Percentiles rank a stretch among this genome's conserved stretches.
phyloP scores from a whole-genome alignment of 2,888 invertebrate species.

The Hypselothyrea guttata region DNA sequence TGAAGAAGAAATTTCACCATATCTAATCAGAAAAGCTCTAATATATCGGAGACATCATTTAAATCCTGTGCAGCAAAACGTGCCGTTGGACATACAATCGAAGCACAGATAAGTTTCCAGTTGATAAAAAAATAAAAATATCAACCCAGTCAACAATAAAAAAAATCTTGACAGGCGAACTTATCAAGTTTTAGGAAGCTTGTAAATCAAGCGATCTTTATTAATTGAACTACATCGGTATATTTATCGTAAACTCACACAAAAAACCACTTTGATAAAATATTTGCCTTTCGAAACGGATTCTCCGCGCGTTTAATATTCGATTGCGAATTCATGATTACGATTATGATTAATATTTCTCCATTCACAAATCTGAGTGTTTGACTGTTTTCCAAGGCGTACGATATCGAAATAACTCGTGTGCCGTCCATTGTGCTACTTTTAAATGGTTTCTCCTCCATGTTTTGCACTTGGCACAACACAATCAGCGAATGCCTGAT shows the following conservation, averaged over 20 bases:
- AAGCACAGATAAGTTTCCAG: no score
- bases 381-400: slow-evolving; percentile 11
- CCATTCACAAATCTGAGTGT: slow-evolving; percentile 26
- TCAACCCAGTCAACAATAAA: no score
- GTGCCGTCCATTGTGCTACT: slow-evolving; percentile 13
- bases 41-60: background rate
- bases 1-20: slow-evolving; percentile 21
- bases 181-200: no score
- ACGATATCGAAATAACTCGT: slow-evolving; percentile 32
- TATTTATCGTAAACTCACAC: slow-evolving; percentile 84
- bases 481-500: slow-evolving; percentile 21
- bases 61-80: no score
- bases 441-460: slow-evolving; percentile 42
- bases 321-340: slow-evolving; percentile 61
- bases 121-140: no score
- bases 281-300: slow-evolving; percentile 86
- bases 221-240: no score
- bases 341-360: no score
- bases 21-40: slow-evolving; percentile 2
- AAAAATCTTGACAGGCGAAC: no score
- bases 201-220: slow-evolving; percentile 9
- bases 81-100: background rate
- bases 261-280: slow-evolving; percentile 86
- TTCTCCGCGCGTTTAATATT: slow-evolving; percentile 82
- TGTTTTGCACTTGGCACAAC: slow-evolving; percentile 64